Evolutionary conservation across 1,140 invertebrate species (phyloP).

Genomic region (Lasioglossum baleicum): DNA sequence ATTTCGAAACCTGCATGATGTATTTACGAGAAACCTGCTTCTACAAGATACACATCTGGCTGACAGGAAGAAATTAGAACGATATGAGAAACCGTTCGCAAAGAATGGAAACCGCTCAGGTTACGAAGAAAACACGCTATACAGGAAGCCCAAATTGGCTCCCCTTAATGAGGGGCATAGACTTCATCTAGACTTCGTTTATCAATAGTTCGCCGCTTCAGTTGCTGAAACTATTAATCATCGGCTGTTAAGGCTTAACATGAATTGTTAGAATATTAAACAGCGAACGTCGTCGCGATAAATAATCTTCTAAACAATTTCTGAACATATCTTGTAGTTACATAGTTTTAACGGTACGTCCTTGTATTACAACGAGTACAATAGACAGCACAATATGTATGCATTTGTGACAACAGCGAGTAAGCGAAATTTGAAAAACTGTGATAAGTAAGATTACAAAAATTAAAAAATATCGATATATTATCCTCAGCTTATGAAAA

Average conservation of each 20-base stretch:
- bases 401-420: too few species aligned
- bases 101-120: slow-evolving; percentile 5
- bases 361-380: too few species aligned
- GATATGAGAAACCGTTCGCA: slow-evolving; percentile 17
- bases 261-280: background rate
- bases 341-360: too few species aligned
- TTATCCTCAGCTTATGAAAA: too few species aligned
- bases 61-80: slow-evolving; percentile 31
- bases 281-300: background rate
- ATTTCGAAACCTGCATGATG: background rate
- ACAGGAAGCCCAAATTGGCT: slow-evolving; percentile 27
- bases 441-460: too few species aligned
- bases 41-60: background rate
- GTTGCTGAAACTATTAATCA: background rate
- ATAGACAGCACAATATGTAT: too few species aligned
- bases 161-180: background rate
- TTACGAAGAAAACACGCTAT: slow-evolving; percentile 27
- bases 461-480: too few species aligned
- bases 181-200: slow-evolving; percentile 21
- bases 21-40: slow-evolving; percentile 4
- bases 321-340: too few species aligned
- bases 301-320: background rate
- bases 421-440: too few species aligned
- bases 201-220: background rate
- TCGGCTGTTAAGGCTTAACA: too few species aligned